Percentiles rank a stretch among this genome's conserved stretches.
phyloP scores from a whole-genome alignment of 2,113 vertebrate species.

The Zosterops pallidus region DNA sequence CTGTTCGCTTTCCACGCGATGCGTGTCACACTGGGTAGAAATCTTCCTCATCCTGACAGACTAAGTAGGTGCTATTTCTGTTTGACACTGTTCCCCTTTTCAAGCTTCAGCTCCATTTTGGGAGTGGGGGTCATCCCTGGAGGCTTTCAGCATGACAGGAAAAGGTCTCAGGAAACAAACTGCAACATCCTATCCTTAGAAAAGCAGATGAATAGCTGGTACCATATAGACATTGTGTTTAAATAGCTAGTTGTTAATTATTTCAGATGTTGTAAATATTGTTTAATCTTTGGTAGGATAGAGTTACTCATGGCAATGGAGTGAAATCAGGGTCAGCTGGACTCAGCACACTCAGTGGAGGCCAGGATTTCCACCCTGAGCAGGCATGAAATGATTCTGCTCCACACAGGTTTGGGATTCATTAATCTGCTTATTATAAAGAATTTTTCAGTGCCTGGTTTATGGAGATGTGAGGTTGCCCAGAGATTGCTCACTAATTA shows the following conservation, averaged over 20 bases:
- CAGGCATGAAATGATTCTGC: not conserved
- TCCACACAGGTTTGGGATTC: not conserved
- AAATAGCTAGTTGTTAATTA: not conserved
- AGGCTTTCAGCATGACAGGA: not conserved
- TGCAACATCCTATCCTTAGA: not conserved
- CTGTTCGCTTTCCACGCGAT: not conserved
- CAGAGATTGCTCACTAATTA: conserved; percentile 11
- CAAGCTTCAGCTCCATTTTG: not conserved
- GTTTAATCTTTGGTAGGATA: not conserved
- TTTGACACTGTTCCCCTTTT: not conserved
- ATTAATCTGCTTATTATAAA: not conserved
- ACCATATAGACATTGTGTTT: not conserved
- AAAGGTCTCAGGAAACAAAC: not conserved
- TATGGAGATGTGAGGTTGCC: not conserved
- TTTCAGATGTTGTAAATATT: not conserved
- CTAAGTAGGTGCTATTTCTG: not conserved
- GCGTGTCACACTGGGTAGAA: not conserved
- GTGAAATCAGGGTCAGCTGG: not conserved
- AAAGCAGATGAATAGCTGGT: not conserved
- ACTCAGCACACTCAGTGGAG: accelerated
- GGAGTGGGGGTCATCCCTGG: not conserved
- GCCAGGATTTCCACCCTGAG: not conserved
- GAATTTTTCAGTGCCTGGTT: not conserved
- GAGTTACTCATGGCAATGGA: not conserved
- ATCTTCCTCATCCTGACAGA: not conserved